Conservation (phyloP, 2,113 vertebrate species). For the Emydocephalus ijimae region DNA sequence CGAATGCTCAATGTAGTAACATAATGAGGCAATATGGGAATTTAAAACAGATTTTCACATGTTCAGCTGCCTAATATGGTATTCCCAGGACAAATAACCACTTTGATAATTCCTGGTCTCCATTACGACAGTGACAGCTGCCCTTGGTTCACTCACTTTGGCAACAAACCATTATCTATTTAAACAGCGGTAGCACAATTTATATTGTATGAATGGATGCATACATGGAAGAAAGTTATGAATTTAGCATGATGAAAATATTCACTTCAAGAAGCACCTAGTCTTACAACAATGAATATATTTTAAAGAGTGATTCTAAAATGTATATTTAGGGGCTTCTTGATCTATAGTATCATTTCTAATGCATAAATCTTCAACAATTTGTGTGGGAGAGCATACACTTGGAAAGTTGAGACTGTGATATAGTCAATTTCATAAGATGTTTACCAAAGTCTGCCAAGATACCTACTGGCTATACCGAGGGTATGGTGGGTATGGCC, state of each 20-base stretch:
- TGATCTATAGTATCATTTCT: slow-evolving; percentile 32
- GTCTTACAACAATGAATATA: slow-evolving; percentile 41
- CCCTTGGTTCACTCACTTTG: not conserved
- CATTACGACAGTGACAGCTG: not conserved
- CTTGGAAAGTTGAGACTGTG: not conserved
- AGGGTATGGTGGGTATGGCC: not conserved
- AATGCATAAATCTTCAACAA: not conserved
- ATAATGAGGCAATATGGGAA: not conserved
- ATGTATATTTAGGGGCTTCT: slow-evolving; percentile 33
- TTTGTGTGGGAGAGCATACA: not conserved
- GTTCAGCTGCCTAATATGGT: not conserved
- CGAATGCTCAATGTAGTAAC: not conserved
- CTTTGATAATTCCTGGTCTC: not conserved
- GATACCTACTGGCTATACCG: not conserved
- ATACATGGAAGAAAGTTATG: not conserved
- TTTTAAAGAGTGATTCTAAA: slow-evolving; percentile 47
- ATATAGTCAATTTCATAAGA: not conserved
- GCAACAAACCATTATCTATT: not conserved
- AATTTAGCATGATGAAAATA: not conserved
- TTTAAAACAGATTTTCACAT: not conserved
- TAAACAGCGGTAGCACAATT: not conserved
- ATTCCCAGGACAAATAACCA: not conserved
- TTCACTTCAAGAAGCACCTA: not conserved
- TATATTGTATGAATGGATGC: not conserved
- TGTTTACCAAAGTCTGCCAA: not conserved